Evolutionary conservation across 2,888 invertebrate genomes (phyloP), one percentile per base, ranked within the genome.

Genomic region (Microctonus hyperodae): DNA sequence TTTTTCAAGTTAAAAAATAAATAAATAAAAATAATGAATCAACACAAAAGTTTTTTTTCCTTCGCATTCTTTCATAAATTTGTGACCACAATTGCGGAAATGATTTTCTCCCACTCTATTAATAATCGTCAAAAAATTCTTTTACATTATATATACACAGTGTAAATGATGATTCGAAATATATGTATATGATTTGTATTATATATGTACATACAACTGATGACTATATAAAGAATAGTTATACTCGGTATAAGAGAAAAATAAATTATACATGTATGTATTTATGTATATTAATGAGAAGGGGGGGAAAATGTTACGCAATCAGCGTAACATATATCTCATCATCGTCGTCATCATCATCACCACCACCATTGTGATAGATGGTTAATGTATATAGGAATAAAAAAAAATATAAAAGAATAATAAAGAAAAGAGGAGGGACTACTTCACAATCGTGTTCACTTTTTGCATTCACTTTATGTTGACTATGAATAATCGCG

Each of bases 281-380:
- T 44, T n/a, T 16, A 16, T 44, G 16, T 44, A 44, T 16, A 44
- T n/a, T 44, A 44, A 44, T 37, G 57, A 20, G 35, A 40, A 40
- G 58, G 28, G 23, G 23, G 35, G 23, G 7, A 37, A 35, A n/a
- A n/a, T 22, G 11, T 58, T 58, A 58, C 37, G 40, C 58, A 58
- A 58, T 58, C 58, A 35, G 58, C 20, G 35, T 33, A 35, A 33
- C 20, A 35, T 58, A 13, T 53, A 53, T 53, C n/a, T n/a, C 3
- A 28, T 3, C 28, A 7, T 5, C 7, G 7, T 28, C 28, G 7
- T 28, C 28, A 28, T 28, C 53, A 53, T 7, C 53, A 22, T 25
- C 53, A 53, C 25, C 53, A 23, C n/a, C 44, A 44, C 16, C 16
- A 44, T 44, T 44, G n/a, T 44, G 44, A 16, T 44, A 4, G 16